These are phyloP conservation scores for Malurus splendens DNA, from an alignment of 2,797 vertebrate species.

Conservation along the genomic window DNA sequence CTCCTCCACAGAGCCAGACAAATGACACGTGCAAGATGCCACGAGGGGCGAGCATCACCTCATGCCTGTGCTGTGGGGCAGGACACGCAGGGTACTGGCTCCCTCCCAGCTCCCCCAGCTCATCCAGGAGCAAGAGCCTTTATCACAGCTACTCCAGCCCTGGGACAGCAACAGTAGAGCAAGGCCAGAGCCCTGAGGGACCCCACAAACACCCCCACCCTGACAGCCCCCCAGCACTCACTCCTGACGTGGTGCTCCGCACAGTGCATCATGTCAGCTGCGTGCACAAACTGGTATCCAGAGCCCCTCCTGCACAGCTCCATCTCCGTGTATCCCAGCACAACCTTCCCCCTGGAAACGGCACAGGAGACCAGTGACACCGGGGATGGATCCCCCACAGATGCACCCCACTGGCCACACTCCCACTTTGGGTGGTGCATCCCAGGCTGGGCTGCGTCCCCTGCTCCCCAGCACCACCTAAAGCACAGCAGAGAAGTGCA, in stretches of 20 bases:
- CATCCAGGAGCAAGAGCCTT: neutral
- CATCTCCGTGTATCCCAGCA: conserved; percentile 43
- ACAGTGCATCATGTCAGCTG: conserved; percentile 31
- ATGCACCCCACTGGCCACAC: neutral
- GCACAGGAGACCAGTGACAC: neutral
- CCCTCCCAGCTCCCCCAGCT: accelerated
- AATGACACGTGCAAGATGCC: accelerated
- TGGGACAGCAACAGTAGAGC: accelerated
- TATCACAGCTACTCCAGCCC: neutral
- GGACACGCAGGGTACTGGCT: neutral
- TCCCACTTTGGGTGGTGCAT: neutral
- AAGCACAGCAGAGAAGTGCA: neutral
- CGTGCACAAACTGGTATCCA: conserved; percentile 53
- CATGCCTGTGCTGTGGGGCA: accelerated
- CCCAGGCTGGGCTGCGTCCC: neutral
- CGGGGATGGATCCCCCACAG: neutral
- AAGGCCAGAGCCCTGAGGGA: neutral
- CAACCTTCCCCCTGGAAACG: neutral
- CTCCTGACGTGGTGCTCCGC: conserved; percentile 35
- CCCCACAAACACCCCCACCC: accelerated
- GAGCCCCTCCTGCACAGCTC: conserved; percentile 36
- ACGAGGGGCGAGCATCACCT: accelerated
- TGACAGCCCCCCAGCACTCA: neutral
- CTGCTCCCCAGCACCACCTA: neutral
- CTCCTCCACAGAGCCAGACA: accelerated